Evolutionary conservation across 2,113 vertebrate genomes (phyloP).

Genomic region (Chionomys nivalis): DNA sequence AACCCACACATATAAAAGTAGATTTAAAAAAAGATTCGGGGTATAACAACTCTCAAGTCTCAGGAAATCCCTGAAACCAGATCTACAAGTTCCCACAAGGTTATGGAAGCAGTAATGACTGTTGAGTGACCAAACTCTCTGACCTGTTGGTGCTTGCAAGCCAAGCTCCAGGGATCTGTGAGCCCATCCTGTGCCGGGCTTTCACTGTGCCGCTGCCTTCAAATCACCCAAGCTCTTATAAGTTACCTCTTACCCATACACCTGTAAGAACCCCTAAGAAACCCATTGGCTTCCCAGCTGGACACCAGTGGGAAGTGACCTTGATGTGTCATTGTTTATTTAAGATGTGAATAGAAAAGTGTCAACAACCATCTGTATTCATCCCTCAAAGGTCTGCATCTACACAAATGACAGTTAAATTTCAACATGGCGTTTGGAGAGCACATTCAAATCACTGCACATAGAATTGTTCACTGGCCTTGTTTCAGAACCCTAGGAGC

Average conservation of each 20-base stretch:
- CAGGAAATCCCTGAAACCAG: neutral
- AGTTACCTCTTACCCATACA: neutral
- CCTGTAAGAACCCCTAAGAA: neutral
- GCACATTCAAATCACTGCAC: neutral
- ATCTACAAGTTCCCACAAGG: neutral
- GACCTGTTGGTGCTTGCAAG: neutral
- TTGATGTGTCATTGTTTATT: neutral
- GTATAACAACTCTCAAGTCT: neutral
- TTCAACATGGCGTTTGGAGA: neutral
- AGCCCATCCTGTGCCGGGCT: neutral
- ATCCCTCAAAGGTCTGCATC: neutral
- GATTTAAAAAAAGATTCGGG: neutral
- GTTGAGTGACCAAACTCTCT: neutral
- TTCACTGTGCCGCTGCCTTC: neutral
- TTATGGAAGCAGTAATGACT: neutral
- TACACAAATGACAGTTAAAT: neutral
- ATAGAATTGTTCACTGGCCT: neutral
- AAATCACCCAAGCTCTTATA: neutral
- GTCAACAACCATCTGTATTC: neutral
- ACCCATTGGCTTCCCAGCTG: neutral
- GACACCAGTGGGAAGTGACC: neutral
- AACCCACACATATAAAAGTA: neutral
- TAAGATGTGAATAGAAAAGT: neutral
- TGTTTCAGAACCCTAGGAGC: neutral
- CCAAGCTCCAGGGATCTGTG: neutral